Base-by-base conservation (phyloP, 2,888 invertebrate genomes). In the Cetonia aurata region DNA sequence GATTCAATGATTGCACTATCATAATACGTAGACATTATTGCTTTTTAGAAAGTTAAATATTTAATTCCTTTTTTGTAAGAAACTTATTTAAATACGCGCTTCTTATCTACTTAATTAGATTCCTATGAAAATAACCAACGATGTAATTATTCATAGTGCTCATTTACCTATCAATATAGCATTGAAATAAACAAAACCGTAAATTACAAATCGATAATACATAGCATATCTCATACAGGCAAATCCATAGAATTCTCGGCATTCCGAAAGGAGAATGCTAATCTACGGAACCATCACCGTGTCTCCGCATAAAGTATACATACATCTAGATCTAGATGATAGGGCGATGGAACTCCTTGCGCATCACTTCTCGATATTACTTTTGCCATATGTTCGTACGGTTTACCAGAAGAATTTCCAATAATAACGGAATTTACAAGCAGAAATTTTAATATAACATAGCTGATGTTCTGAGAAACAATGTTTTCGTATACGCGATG, bases 401-500 rank as follows among this genome's bases (percentile, higher is more conserved):
- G 62, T 62, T 62, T 50, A 62, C 62, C 62, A 50, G 33, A 48
- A 62, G 62, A 48, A 62, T 48, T 62, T 62, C 62, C 62, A 62
- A 62, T 62, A 62, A 62, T 62, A 62, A 50, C 17, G 48, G 48
- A 62, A 62, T 62, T 62, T 62, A 62, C 62, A 62, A 62, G 33
- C 62, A 13, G 33, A 48, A 62, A 62, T 62, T 62, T 62, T 62
- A 50, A 62, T 62, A 62, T 62, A 62, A 48, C 62, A 62, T 62
- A 62, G 48, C 50, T 62, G 50, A 37, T 48, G 31, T 62, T 48
- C 62, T 9, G 13, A 13, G 48, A 50, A 50, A 50, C 48, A 62
- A 31, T 62, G 48, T 62, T 62, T 60, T 60, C 33, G 41, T 37
- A 37, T 37, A 37, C 8, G 37, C 9, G 1, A 37, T 10, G 37